Conservation (phyloP, 2,888 invertebrate species). For the Pseudococcus viburni region DNA sequence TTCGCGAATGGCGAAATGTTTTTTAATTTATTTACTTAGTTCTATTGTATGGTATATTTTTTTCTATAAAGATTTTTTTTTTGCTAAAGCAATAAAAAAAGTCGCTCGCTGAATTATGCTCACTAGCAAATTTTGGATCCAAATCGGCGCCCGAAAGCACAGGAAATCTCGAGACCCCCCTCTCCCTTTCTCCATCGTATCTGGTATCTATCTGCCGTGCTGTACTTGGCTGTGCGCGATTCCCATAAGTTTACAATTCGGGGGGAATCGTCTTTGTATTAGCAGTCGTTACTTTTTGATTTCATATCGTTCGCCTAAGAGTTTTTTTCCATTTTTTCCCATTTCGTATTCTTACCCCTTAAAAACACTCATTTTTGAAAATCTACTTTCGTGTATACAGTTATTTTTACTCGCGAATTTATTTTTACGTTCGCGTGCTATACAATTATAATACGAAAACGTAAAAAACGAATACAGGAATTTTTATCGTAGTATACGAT, state of each 20-base stretch:
- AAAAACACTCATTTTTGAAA: background rate
- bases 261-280: background rate
- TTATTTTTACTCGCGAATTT: background rate
- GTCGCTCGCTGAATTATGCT: slow-evolving; percentile 4
- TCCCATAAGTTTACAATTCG: slow-evolving; percentile 6
- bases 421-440: background rate
- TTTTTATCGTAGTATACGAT: background rate
- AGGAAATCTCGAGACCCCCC: background rate
- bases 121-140: background rate
- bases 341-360: background rate
- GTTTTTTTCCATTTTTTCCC: background rate
- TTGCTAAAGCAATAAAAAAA: background rate
- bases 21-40: background rate
- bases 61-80: background rate
- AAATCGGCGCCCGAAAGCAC: too few species aligned
- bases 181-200: background rate
- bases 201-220: too few species aligned
- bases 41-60: background rate
- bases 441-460: too few species aligned
- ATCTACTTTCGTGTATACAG: background rate
- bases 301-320: background rate
- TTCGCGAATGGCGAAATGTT: slow-evolving; percentile 6
- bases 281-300: slow-evolving; percentile 13
- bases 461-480: background rate
- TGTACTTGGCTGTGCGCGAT: background rate